Conservation (phyloP, 2,888 invertebrate genomes). For the Acleris emargana region DNA sequence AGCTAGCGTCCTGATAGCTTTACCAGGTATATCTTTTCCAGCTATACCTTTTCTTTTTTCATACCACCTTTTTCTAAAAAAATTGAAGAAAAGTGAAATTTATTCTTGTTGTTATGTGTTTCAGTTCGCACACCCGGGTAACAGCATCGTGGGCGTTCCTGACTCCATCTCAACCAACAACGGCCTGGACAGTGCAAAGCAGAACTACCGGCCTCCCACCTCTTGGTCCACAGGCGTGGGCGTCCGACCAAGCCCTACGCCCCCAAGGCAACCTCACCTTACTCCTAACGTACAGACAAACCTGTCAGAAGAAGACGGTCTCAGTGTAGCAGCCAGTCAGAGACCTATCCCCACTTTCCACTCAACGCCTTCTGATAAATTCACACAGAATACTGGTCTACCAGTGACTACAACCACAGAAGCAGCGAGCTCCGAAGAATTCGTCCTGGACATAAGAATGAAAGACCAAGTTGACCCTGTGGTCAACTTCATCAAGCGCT, state of each 20-base stretch:
- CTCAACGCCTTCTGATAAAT: conserved; percentile 45
- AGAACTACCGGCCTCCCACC: conserved; percentile 78
- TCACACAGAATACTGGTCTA: conserved; percentile 38
- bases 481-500: conserved; percentile 74
- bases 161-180: conserved; percentile 73
- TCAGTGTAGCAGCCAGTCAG: conserved; percentile 57
- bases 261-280: conserved; percentile 37
- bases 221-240: conserved; percentile 81
- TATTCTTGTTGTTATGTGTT: conserved; percentile 41
- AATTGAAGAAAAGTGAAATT: too few species aligned
- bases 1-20: too few species aligned
- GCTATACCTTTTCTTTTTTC: too few species aligned
- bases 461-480: conserved; percentile 59
- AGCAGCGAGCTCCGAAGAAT: conserved; percentile 51
- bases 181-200: conserved; percentile 70
- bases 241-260: conserved; percentile 35
- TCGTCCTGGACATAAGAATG: conserved; percentile 51
- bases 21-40: too few species aligned
- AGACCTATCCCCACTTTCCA: conserved; percentile 56
- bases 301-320: conserved; percentile 30
- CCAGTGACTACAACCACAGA: conserved; percentile 50
- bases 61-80: too few species aligned
- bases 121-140: conserved; percentile 73
- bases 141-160: conserved; percentile 70
- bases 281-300: conserved; percentile 42